Evolutionary conservation across 2,113 vertebrate genomes (phyloP).

Genomic region (Poicephalus gulielmi): DNA sequence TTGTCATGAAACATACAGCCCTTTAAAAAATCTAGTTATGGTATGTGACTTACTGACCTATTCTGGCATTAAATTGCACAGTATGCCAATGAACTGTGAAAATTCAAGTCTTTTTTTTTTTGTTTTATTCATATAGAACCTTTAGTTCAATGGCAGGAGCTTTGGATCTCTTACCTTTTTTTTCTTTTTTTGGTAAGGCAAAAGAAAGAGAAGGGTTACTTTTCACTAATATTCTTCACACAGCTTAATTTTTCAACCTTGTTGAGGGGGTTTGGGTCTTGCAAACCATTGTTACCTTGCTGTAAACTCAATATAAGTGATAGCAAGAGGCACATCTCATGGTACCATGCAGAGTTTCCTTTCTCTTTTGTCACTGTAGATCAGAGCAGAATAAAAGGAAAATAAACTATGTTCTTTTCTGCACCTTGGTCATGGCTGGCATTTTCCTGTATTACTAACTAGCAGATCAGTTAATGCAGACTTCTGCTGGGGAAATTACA

Average conservation of each 20-base stretch:
- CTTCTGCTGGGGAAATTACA: neutral
- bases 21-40: neutral
- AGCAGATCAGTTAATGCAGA: neutral
- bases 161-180: neutral
- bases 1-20: slow-evolving; percentile 29
- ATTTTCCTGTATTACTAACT: neutral
- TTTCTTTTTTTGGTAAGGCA: neutral
- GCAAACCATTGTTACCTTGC: neutral
- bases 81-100: neutral
- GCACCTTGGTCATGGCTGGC: neutral
- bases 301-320: neutral
- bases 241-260: neutral
- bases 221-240: neutral
- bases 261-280: neutral
- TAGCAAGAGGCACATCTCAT: neutral
- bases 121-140: neutral
- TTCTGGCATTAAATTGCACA: neutral
- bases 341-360: neutral
- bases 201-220: neutral
- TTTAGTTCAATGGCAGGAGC: neutral
- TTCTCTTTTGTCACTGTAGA: neutral
- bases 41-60: slow-evolving; percentile 44
- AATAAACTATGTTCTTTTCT: neutral
- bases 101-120: neutral
- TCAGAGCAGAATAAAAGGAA: neutral